A percentile compares a stretch with the other conserved stretches of the same genome.
Evolutionary conservation across 2,888 invertebrate genomes (phyloP).

Genomic region (Nemoura dubitans): DNA sequence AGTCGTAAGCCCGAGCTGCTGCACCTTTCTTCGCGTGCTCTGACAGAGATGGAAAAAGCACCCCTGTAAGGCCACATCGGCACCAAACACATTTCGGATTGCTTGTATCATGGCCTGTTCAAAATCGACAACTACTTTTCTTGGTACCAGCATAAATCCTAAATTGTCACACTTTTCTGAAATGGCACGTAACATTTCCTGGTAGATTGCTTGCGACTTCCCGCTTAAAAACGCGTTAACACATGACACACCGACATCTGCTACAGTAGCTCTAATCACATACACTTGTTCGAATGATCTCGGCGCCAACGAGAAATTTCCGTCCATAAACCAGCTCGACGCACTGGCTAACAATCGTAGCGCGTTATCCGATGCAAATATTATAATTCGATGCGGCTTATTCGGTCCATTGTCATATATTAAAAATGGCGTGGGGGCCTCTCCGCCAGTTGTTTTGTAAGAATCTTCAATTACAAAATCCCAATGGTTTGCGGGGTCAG

Average conservation of each 20-base stretch:
- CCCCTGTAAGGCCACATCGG: neutral
- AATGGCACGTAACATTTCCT: neutral
- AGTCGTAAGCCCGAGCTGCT: neutral
- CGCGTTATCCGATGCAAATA: neutral
- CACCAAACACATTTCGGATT: neutral
- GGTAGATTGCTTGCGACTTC: neutral
- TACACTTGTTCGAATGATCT: neutral
- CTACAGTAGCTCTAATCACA: neutral
- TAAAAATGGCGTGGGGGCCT: neutral
- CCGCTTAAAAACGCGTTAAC: neutral
- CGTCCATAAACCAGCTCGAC: neutral
- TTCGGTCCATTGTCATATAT: neutral
- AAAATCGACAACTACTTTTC: neutral
- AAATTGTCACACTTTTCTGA: no score
- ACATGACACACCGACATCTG: neutral
- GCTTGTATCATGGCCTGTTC: neutral
- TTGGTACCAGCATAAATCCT: neutral
- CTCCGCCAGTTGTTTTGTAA: neutral
- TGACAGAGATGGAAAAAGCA: slow-evolving; percentile 21
- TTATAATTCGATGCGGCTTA: neutral
- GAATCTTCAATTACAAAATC: neutral
- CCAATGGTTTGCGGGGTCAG: neutral
- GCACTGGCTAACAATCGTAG: neutral
- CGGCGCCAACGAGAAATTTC: neutral
- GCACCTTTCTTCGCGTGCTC: slow-evolving; percentile 1